A percentile compares a stretch with the other conserved stretches of the same genome.
Evolutionary conservation across 2,113 vertebrate species (phyloP).

Genomic region (Oncorhynchus tshawytscha): DNA sequence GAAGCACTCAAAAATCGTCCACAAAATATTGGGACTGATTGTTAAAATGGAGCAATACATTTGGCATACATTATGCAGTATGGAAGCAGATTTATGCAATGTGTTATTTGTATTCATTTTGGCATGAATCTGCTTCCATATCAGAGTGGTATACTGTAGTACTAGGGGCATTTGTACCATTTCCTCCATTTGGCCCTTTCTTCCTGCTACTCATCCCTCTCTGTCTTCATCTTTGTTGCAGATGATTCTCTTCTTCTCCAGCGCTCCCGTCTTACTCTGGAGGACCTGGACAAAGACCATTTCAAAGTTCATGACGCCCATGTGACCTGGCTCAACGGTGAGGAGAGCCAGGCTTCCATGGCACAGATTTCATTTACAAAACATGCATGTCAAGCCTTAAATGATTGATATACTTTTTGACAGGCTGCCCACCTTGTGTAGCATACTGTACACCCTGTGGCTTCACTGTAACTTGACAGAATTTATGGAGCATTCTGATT

Average conservation of each 20-base stretch:
- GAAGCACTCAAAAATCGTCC: no score
- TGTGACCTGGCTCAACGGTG: constrained; percentile 40
- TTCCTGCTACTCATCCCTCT: not conserved
- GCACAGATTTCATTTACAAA: not conserved
- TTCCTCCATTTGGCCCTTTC: no score
- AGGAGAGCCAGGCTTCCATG: constrained; percentile 6
- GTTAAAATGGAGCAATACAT: no score
- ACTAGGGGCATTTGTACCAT: no score
- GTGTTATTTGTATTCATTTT: no score
- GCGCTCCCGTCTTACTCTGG: constrained; percentile 28
- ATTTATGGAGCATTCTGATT: no score
- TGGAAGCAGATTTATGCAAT: no score
- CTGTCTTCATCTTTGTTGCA: constrained; percentile 4
- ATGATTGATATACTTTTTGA: not conserved
- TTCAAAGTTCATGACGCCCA: constrained; percentile 26
- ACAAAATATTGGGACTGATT: no score
- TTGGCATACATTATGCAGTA: no score
- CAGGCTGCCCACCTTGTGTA: not conserved
- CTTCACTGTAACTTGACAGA: not conserved
- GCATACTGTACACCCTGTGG: not conserved
- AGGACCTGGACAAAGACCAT: constrained; percentile 34
- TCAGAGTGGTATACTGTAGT: no score
- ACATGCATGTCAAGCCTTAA: not conserved
- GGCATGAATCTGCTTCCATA: no score
- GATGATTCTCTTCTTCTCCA: constrained; percentile 29